phyloP scores from a whole-genome alignment of 2,888 invertebrate species.

The Dicyrtoma fusca region DNA sequence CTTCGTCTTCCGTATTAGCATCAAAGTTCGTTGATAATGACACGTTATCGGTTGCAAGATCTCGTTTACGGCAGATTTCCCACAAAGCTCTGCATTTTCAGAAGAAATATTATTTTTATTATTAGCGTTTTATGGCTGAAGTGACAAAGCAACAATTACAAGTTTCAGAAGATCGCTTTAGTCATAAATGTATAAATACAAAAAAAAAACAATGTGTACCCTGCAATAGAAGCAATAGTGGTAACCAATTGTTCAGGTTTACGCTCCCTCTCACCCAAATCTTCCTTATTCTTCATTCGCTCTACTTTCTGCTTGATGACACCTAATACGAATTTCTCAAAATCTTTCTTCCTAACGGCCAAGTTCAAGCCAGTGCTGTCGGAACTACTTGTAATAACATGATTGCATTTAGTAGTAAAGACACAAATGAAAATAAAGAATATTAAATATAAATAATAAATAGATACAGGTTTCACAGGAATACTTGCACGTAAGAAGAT shows the following conservation, averaged over 20 bases:
- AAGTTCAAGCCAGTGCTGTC: too few species aligned
- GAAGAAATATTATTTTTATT: too few species aligned
- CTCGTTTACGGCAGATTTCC: conserved; percentile 16
- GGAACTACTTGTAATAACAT: too few species aligned
- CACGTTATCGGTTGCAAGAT: background rate
- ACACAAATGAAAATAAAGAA: too few species aligned
- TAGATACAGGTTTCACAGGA: too few species aligned
- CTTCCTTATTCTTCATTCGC: conserved; percentile 39
- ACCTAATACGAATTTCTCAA: conserved; percentile 44
- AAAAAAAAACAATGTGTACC: conserved; percentile 6
- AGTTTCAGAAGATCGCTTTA: background rate
- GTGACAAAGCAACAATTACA: background rate
- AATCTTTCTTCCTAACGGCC: conserved; percentile 18
- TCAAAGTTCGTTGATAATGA: background rate
- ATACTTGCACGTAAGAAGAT: too few species aligned
- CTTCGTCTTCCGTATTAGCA: conserved; percentile 20
- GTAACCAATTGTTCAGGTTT: conserved; percentile 19
- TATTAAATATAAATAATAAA: too few species aligned
- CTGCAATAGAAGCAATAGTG: conserved; percentile 22
- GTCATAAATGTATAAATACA: background rate
- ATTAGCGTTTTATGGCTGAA: too few species aligned
- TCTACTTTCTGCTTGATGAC: conserved; percentile 42
- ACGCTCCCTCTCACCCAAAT: conserved; percentile 40
- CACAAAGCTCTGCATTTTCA: conserved; percentile 14
- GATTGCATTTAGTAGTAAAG: too few species aligned